These are phyloP conservation scores for Oxyruncus cristatus DNA, from an alignment of 2,113 vertebrate genomes.

Conservation along the genomic window DNA sequence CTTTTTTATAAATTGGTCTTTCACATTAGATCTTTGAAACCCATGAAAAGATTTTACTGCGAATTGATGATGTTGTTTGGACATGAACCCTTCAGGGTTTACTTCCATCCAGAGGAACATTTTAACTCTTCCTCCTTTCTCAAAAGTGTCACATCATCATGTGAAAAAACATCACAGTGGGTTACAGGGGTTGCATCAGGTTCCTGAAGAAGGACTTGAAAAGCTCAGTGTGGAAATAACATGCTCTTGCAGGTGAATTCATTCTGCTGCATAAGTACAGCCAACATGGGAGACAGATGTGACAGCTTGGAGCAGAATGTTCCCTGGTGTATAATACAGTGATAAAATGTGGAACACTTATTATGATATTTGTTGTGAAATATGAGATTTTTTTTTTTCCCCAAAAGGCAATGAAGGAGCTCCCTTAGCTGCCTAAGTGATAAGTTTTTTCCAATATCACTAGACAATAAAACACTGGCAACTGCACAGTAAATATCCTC, in stretches of 20 bases:
- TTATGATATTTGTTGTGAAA: conserved; percentile 1
- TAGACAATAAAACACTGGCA: background rate
- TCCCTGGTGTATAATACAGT: background rate
- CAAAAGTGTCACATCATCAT: background rate
- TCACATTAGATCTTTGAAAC: background rate
- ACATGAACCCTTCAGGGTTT: background rate
- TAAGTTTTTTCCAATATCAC: background rate
- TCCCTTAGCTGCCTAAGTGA: background rate
- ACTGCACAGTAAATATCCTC: background rate
- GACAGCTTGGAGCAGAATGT: background rate
- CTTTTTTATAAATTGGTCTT: background rate
- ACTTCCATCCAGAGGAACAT: background rate
- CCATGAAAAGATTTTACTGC: background rate
- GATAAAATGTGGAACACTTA: background rate
- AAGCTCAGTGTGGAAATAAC: background rate
- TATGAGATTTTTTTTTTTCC: background rate
- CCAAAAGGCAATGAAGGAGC: background rate
- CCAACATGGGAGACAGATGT: background rate
- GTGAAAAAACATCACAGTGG: accelerated
- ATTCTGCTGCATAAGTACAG: background rate
- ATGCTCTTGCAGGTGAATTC: background rate
- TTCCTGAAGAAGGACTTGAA: background rate
- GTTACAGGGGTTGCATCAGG: background rate
- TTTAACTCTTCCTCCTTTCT: background rate
- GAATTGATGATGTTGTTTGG: background rate